phyloP scores from a whole-genome alignment of 2,113 vertebrate species.

The Muntiacus muntjak region DNA sequence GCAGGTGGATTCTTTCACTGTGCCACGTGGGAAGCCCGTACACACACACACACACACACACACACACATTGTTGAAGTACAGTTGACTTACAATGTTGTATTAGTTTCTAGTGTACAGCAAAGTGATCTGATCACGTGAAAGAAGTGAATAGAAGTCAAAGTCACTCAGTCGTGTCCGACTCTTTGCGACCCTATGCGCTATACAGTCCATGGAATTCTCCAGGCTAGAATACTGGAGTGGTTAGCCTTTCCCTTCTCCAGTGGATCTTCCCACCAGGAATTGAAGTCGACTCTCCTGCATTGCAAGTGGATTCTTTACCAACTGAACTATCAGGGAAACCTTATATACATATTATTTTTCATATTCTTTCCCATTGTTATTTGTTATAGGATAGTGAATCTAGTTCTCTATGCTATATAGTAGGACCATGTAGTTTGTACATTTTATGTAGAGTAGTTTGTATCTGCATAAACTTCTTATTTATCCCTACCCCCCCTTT shows the following conservation, averaged over 20 bases:
- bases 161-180: not conserved
- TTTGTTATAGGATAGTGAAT: not conserved
- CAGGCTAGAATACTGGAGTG: not conserved
- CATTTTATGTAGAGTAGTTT: not conserved
- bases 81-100: not conserved
- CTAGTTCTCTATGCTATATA: not conserved
- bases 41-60: not conserved
- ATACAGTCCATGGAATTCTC: not conserved
- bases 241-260: not conserved
- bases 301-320: not conserved
- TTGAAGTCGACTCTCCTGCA: not conserved
- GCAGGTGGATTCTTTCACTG: not conserved
- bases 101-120: not conserved
- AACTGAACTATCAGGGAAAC: not conserved
- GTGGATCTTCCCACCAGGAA: not conserved
- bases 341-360: not conserved
- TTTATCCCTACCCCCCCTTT: not conserved
- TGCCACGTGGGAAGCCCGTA: not conserved
- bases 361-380: not conserved
- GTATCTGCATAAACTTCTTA: not conserved
- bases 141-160: not conserved
- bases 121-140: not conserved
- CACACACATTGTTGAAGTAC: not conserved
- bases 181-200: not conserved
- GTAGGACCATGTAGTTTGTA: not conserved